A percentile compares a stretch with the other conserved stretches of the same genome.
Evolutionary conservation across 2,888 invertebrate genomes (phyloP).

Genomic region (Papilio protenor): DNA sequence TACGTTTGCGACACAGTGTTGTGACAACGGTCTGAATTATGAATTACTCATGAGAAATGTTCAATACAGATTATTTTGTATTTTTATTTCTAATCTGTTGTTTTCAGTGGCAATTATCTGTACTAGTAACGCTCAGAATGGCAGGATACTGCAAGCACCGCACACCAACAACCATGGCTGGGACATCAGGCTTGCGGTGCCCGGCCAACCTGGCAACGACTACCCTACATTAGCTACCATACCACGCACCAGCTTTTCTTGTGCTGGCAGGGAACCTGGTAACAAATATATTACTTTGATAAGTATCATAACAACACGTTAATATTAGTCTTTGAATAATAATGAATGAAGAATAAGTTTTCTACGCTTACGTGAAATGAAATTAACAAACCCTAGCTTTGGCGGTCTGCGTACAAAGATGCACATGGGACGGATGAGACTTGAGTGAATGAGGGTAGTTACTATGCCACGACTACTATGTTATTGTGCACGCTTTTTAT

Average conservation of each 20-base stretch:
- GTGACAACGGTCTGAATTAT: conserved; percentile 46
- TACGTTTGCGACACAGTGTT: conserved; percentile 66
- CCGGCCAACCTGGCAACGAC: conserved; percentile 87
- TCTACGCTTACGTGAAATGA: too few species aligned
- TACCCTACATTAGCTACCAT: conserved; percentile 85
- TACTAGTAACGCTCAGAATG: conserved; percentile 62
- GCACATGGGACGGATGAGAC: too few species aligned
- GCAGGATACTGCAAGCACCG: conserved; percentile 57
- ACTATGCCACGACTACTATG: neutral
- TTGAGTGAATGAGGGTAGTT: neutral
- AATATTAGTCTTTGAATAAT: too few species aligned
- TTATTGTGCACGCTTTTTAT: neutral
- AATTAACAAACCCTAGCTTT: neutral
- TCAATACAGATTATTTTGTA: neutral
- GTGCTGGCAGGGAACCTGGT: conserved; percentile 85
- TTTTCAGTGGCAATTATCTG: conserved; percentile 59
- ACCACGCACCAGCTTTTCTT: conserved; percentile 86
- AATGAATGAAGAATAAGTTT: too few species aligned
- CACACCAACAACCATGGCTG: conserved; percentile 75
- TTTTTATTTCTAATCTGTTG: conserved; percentile 23
- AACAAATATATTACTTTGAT: conserved; percentile 16
- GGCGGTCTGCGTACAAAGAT: neutral
- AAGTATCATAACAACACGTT: neutral
- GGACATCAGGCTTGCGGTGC: conserved; percentile 86
- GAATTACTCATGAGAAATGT: conserved; percentile 37